These are phyloP conservation scores for Buceros bicornis DNA, from an alignment of 2,797 vertebrate genomes.

Conservation along the genomic window DNA sequence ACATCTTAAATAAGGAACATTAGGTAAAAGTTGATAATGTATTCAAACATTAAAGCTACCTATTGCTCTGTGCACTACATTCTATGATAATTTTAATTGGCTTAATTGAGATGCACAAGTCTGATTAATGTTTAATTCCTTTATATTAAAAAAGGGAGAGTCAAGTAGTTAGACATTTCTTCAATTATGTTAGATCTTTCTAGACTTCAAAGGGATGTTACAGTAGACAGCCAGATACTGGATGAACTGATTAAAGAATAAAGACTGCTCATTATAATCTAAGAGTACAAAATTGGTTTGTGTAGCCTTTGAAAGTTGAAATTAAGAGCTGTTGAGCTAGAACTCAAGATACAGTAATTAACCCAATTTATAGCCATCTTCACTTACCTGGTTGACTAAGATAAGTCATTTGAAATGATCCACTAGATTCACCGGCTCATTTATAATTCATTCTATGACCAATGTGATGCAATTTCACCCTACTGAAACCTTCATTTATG, in stretches of 20 bases:
- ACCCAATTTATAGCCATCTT: conserved; percentile 84
- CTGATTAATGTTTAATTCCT: conserved; percentile 89
- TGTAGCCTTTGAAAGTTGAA: conserved; percentile 88
- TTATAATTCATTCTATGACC: conserved; percentile 75
- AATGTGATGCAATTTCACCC: conserved; percentile 27
- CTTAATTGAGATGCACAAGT: conserved; percentile 88
- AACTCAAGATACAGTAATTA: conserved; percentile 86
- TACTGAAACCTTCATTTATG: conserved; percentile 28
- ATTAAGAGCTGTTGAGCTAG: conserved; percentile 85
- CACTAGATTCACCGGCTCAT: conserved; percentile 76
- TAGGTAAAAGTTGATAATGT: conserved; percentile 82
- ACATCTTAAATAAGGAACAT: conserved; percentile 73
- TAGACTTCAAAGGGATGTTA: conserved; percentile 86
- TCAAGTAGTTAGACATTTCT: conserved; percentile 89
- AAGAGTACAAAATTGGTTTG: conserved; percentile 88
- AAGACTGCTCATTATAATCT: conserved; percentile 88
- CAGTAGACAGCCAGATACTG: conserved; percentile 85
- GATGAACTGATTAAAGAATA: conserved; percentile 88
- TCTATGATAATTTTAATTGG: conserved; percentile 89
- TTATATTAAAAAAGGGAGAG: conserved; percentile 85
- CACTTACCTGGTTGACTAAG: conserved; percentile 82
- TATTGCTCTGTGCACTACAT: conserved; percentile 78
- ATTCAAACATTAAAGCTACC: conserved; percentile 84
- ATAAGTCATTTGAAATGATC: conserved; percentile 84
- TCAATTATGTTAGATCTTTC: conserved; percentile 90